Evolutionary conservation across 1,140 invertebrate species (phyloP).

Genomic region (Drosophila lacertosa): DNA sequence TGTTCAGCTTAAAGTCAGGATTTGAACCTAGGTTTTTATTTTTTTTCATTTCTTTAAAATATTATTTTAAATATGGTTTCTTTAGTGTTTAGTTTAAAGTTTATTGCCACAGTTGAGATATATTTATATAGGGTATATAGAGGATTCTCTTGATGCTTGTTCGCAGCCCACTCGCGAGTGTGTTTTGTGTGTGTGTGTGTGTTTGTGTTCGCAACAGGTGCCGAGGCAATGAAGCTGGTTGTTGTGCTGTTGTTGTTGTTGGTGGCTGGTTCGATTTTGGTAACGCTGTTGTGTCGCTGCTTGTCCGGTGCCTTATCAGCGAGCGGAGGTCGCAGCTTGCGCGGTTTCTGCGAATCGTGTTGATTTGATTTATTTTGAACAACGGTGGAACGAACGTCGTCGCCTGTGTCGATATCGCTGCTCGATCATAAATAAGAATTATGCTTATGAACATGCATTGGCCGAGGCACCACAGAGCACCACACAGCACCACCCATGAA

Average conservation of each 20-base stretch:
- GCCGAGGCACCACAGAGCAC: slow-evolving; percentile 8
- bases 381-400: slow-evolving; percentile 11
- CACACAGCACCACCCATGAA: slow-evolving; percentile 70
- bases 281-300: slow-evolving; percentile 29
- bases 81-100: no score
- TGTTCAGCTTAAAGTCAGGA: no score
- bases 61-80: no score
- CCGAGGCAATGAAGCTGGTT: slow-evolving; percentile 17
- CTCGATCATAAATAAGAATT: slow-evolving; percentile 82
- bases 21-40: no score
- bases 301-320: slow-evolving; percentile 55
- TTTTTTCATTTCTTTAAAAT: no score
- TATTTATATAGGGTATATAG: no score
- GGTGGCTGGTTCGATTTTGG: slow-evolving; percentile 14
- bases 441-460: slow-evolving; percentile 78
- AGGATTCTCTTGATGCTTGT: no score
- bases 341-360: slow-evolving; percentile 79
- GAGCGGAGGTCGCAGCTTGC: slow-evolving; percentile 16
- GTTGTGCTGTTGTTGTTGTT: background rate
- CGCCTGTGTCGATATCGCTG: slow-evolving; percentile 62
- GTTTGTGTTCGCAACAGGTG: slow-evolving; percentile 15
- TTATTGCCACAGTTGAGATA: no score
- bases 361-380: slow-evolving; percentile 83
- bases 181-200: background rate
- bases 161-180: slow-evolving; percentile 11